Conservation (phyloP, 1,140 invertebrate species). For the Drosophila quadrilineata region DNA sequence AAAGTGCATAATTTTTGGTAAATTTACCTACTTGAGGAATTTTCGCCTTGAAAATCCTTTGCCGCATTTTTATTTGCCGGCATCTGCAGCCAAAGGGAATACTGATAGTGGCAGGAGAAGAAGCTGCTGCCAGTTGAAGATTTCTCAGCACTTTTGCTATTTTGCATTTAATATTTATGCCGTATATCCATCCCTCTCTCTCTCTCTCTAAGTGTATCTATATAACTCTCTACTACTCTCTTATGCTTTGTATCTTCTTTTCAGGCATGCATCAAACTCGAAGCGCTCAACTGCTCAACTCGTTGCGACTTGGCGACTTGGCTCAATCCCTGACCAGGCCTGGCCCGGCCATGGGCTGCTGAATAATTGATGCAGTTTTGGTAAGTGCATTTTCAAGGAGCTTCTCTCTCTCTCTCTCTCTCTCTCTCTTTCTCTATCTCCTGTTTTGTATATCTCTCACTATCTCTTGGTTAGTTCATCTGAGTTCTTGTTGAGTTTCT, state of each 20-base stretch:
- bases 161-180: slow-evolving; percentile 79
- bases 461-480: slow-evolving; percentile 2
- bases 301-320: slow-evolving; percentile 71
- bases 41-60: neutral
- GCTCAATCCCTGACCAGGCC: slow-evolving; percentile 64
- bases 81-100: neutral
- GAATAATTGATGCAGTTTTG: slow-evolving; percentile 79
- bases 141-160: slow-evolving; percentile 58
- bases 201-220: neutral
- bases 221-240: neutral
- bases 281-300: slow-evolving; percentile 65
- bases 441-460: neutral
- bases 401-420: slow-evolving; percentile 6
- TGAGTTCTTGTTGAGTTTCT: slow-evolving; percentile 26
- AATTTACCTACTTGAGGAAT: slow-evolving; percentile 43
- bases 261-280: slow-evolving; percentile 61
- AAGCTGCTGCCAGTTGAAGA: slow-evolving; percentile 48
- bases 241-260: slow-evolving; percentile 25
- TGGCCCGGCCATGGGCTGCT: slow-evolving; percentile 57
- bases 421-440: slow-evolving; percentile 1
- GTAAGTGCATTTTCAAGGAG: slow-evolving; percentile 73
- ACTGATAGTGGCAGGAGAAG: neutral
- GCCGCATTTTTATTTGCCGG: neutral
- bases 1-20: slow-evolving; percentile 61
- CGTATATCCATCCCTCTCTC: slow-evolving; percentile 5